Evolutionary conservation across 2,113 vertebrate species (phyloP), one percentile per base, ranked within the genome.

Genomic region (Leucosticte australis): DNA sequence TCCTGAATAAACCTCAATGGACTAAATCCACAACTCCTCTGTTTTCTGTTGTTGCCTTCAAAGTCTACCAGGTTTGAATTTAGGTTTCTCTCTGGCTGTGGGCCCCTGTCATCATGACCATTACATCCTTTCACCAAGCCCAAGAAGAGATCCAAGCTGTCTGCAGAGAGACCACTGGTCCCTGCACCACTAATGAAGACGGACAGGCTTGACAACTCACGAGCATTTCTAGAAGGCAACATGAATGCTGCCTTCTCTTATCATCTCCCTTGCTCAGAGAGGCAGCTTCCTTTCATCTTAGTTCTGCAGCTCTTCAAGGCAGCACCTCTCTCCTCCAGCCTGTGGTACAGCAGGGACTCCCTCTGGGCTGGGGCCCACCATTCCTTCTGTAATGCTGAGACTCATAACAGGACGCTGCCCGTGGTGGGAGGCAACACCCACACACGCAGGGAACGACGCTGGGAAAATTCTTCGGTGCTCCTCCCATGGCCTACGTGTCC

Each of bases 401-500:
- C 46, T 37, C 9, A 1, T 24, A 57, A 85, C 75, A 79, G 82
- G 80, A 94, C 2, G 3, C 47, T 0, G 8, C 62, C 52, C 2
- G 0, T 31, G 41, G 65, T 69, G 87, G 84, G 91, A 95, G 83
- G 81, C 83, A 85, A 85, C 95, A 95, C 87, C 80, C 88, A 94
- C 86, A 70, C 73, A 63, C 0, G 1, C 41, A 67, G 62, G 65
- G 87, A 97, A 56, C 0, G 47, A 82, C 3, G 53, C 74, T 96
- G 92, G 91, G 95, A 95, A 97, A 91, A 84, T 95, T 91, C 91
- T 73, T 94, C 18, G 1, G 65, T 13, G 3, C 76, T 93, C 94
- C 91, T 96, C 91, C 83, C 93, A 83, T 27, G 65, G 89, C 87
- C 74, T 5, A 4, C 42, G 81, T 89, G 89, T 90, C 80, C 78